Conservation (phyloP, 2,888 invertebrate genomes). For the Ectemnius cavifrons region DNA sequence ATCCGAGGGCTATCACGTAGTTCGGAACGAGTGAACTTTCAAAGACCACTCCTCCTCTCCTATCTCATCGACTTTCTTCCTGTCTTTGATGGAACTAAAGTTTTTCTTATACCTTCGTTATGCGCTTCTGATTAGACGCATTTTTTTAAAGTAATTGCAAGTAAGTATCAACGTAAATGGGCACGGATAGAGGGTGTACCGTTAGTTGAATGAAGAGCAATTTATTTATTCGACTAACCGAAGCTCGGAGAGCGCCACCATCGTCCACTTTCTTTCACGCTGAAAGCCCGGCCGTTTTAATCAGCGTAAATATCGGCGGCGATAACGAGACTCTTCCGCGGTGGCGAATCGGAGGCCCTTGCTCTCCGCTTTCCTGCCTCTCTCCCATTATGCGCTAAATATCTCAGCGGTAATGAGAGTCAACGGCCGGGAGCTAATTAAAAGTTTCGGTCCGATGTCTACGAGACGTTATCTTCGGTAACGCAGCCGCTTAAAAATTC, state of each 20-base stretch:
- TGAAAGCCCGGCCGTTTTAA: neutral
- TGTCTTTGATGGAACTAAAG: no score
- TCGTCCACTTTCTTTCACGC: no score
- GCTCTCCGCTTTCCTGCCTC: neutral
- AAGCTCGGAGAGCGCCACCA: no score
- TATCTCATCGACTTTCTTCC: neutral
- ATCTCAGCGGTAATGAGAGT: constrained; percentile 5
- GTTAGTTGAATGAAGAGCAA: no score
- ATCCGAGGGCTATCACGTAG: neutral
- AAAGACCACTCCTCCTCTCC: constrained; percentile 32
- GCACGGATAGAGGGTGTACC: no score
- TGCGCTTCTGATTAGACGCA: neutral
- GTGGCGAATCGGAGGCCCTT: constrained; percentile 5
- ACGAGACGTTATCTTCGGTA: constrained; percentile 1
- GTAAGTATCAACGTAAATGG: no score
- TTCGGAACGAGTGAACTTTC: constrained; percentile 51
- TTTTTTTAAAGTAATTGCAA: no score
- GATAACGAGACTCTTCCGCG: constrained; percentile 6
- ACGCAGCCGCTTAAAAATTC: neutral
- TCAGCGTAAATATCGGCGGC: constrained; percentile 2
- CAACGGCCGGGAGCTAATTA: constrained; percentile 5
- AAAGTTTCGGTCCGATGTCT: constrained; percentile 1
- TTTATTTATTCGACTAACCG: no score
- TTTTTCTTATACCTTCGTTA: no score
- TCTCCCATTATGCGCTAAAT: neutral